Percentiles rank a stretch among this genome's conserved stretches.
These are phyloP conservation scores for Gymnoscopelus braueri DNA, from an alignment of 2,797 vertebrate species.

Conservation along the genomic window DNA sequence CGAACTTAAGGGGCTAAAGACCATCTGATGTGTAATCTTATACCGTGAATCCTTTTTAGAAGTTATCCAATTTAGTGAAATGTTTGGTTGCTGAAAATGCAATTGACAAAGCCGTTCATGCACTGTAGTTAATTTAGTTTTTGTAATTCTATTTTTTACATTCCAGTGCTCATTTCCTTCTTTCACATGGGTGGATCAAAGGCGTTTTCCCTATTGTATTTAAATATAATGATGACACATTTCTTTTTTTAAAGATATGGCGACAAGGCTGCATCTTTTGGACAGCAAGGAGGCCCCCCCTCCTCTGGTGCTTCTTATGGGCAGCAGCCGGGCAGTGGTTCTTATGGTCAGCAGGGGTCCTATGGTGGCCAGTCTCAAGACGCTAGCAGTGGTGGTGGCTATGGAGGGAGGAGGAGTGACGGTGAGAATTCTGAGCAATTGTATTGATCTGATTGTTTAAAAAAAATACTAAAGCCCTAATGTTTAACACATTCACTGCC, in stretches of 20 bases:
- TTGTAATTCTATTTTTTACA: too few species aligned
- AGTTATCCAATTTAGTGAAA: neutral
- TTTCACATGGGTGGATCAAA: neutral
- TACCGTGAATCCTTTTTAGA: too few species aligned
- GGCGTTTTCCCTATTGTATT: neutral
- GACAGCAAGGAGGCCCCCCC: constrained; percentile 46
- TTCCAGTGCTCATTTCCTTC: neutral
- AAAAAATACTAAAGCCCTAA: too few species aligned
- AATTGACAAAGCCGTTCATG: neutral
- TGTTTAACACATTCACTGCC: too few species aligned
- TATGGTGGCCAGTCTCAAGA: constrained; percentile 63
- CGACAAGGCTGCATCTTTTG: constrained; percentile 68
- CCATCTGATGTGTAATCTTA: too few species aligned
- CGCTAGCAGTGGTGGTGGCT: constrained; percentile 36
- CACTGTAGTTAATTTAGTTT: neutral
- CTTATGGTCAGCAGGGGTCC: constrained; percentile 62
- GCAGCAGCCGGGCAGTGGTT: constrained; percentile 24
- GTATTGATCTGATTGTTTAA: too few species aligned
- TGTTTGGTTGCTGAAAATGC: neutral
- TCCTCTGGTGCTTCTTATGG: constrained; percentile 53
- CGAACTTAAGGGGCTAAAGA: too few species aligned
- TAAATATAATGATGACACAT: neutral
- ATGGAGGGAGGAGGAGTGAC: constrained; percentile 77
- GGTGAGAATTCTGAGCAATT: constrained; percentile 50
- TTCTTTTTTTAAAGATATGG: constrained; percentile 61